Evolutionary conservation across 2,113 vertebrate genomes (phyloP), one percentile per base, ranked within the genome.

Genomic region (Pteropus alecto): DNA sequence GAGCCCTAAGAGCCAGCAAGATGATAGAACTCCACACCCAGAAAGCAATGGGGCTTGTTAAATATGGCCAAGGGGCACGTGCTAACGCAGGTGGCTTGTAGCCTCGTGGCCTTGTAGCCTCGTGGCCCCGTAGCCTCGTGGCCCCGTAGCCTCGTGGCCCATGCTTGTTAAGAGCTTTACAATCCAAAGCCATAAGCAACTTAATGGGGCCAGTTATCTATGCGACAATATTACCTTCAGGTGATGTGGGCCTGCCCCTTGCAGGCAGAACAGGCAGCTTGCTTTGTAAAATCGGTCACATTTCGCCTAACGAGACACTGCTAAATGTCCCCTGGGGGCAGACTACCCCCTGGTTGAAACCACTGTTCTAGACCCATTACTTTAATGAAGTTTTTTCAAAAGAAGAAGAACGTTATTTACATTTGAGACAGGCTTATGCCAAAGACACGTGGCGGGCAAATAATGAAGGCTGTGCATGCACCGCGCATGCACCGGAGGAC

Each of bases 361-460:
- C 26, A 60, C 58, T 63, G 21, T 26, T 84, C 24, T 51, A 81
- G 79, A 65, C 33, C 3, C 81, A 60, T 85, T 81, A 65, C 33
- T 86, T 65, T 35, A 51, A n/a, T 87, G 24, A 77, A 77, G 21
- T 18, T 95, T 76, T 93, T 93, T 70, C 68, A 48, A 87, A 90
- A 95, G 4, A 46, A 28, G 78, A 68, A 43, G 43, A 73, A 70
- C 14, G 35, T n/a, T 43, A 41, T 78, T 61, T 88, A 87, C 21
- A 67, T 60, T 35, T 71, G 81, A 95, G 58, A 81, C 67, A 81
- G 79, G n/a, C 38, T 87, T 18, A 58, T 54, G 33, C 70, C 91
- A 73, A 92, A 95, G 30, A 91, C 68, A 92, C 33, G 92, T 63
- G 76, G 58, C 41, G 70, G 85, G 81, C 30, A 96, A 83, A 82